Percentiles rank a stretch among this genome's conserved stretches.
These are phyloP conservation scores for Smithornis capensis DNA, from an alignment of 2,113 vertebrate species.

Conservation along the genomic window DNA sequence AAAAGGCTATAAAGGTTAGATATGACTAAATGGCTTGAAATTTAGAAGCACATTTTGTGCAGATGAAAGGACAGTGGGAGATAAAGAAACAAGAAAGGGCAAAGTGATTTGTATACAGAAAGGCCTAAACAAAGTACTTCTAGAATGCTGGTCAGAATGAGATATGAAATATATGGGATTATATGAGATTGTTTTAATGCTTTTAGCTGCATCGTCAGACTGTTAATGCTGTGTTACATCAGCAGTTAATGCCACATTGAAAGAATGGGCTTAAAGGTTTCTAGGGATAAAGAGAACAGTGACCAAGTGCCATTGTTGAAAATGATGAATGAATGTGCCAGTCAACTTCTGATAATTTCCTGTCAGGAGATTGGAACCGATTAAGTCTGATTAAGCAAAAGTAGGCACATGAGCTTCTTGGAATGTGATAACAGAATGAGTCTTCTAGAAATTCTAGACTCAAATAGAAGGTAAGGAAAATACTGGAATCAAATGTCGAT, in stretches of 20 bases:
- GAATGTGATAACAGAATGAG: not conserved
- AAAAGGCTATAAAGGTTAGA: conserved; percentile 7
- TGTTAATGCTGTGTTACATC: not conserved
- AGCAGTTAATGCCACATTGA: not conserved
- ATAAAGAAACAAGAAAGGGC: conserved; percentile 8
- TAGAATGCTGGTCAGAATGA: not conserved
- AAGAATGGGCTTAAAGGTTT: not conserved
- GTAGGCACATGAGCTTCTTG: not conserved
- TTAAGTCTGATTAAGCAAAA: not conserved
- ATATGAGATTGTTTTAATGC: not conserved
- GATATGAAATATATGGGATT: not conserved
- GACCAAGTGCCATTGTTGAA: not conserved
- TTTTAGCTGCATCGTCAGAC: not conserved
- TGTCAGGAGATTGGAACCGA: not conserved
- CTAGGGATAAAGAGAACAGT: not conserved
- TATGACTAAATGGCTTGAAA: not conserved
- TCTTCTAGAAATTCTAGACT: not conserved
- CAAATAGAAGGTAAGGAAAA: not conserved
- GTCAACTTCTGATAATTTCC: not conserved
- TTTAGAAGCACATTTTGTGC: not conserved
- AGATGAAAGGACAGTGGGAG: not conserved
- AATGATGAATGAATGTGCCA: not conserved
- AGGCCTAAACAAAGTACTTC: not conserved
- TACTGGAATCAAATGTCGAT: not conserved
- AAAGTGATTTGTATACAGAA: not conserved